Conservation (phyloP, 1,140 invertebrate species). For the Bombus pyrosoma region DNA sequence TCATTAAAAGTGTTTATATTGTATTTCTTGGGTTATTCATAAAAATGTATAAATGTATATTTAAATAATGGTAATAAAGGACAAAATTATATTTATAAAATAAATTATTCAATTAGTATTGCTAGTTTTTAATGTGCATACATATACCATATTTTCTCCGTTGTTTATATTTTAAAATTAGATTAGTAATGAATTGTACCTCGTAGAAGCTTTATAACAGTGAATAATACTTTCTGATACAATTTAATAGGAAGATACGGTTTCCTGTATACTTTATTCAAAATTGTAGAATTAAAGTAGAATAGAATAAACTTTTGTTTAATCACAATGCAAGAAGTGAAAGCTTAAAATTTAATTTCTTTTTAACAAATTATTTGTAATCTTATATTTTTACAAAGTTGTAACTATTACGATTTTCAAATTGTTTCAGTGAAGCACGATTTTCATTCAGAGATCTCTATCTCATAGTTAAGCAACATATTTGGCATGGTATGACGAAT, state of each 20-base stretch:
- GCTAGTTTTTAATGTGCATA: conserved; percentile 5
- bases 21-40: background rate
- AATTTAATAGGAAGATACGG: background rate
- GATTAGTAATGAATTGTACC: background rate
- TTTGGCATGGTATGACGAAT: background rate
- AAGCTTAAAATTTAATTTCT: no score
- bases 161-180: background rate
- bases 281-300: no score
- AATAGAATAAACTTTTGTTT: no score
- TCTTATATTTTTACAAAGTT: no score
- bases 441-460: background rate
- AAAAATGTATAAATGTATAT: conserved; percentile 18
- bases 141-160: background rate
- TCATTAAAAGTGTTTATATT: background rate
- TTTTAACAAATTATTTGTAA: no score
- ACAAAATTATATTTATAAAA: conserved; percentile 43
- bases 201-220: background rate
- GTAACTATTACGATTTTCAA: background rate
- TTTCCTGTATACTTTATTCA: no score
- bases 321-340: no score
- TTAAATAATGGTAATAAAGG: conserved; percentile 20
- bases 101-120: conserved; percentile 10
- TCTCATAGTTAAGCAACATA: background rate
- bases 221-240: background rate
- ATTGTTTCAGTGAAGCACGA: no score